phyloP scores from a whole-genome alignment of 2,113 vertebrate species.

The Gadus chalcogrammus region DNA sequence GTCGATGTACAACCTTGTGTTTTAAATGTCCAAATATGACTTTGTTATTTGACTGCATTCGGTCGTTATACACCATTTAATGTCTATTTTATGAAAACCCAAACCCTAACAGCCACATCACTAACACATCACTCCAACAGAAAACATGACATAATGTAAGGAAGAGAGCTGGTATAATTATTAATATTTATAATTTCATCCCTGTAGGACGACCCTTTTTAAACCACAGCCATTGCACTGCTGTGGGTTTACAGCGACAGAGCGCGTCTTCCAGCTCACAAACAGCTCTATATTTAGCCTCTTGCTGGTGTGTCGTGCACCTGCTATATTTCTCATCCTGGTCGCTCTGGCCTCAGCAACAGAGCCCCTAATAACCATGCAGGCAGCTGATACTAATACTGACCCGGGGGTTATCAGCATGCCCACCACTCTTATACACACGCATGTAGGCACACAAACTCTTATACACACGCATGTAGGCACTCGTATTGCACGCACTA shows the following conservation, averaged over 20 bases:
- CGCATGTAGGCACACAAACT: not conserved
- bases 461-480: not conserved
- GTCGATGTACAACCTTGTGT: too few relatives aligned
- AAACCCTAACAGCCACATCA: too few relatives aligned
- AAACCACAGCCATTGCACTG: conserved; percentile 13
- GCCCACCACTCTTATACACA: not conserved
- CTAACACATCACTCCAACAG: too few relatives aligned
- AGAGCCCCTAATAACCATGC: conserved; percentile 49
- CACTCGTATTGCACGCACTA: not conserved
- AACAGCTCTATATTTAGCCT: conserved; percentile 61
- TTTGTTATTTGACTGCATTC: too few relatives aligned
- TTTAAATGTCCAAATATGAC: too few relatives aligned
- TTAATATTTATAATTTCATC: not conserved
- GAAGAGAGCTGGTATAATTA: too few relatives aligned
- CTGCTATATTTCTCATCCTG: conserved; percentile 53
- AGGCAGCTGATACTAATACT: not conserved
- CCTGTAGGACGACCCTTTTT: not conserved
- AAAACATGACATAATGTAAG: too few relatives aligned
- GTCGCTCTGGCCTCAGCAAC: conserved; percentile 55
- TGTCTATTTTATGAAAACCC: too few relatives aligned
- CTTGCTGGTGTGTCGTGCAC: conserved; percentile 32
- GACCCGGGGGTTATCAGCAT: not conserved
- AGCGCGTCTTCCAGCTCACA: conserved; percentile 36
- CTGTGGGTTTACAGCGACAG: conserved; percentile 36
- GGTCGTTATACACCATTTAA: too few relatives aligned